Conservation (phyloP, 2,888 invertebrate species). For the Platypus cylindrus region DNA sequence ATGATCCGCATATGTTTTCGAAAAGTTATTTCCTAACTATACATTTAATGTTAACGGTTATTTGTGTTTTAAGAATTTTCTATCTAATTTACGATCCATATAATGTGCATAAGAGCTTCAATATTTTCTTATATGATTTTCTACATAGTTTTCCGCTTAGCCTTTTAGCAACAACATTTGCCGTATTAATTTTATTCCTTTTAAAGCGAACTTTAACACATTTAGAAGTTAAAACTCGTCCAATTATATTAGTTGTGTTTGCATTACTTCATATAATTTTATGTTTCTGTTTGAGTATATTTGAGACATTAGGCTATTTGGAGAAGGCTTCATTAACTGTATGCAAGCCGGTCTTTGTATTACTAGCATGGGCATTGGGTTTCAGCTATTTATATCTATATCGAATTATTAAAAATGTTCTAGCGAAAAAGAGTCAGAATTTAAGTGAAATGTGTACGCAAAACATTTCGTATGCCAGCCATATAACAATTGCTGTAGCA, state of each 20-base stretch:
- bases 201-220: conserved; percentile 61
- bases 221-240: conserved; percentile 56
- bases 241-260: conserved; percentile 64
- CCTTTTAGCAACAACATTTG: conserved; percentile 78
- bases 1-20: conserved; percentile 73
- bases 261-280: conserved; percentile 67
- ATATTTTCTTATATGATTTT: conserved; percentile 65
- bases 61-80: conserved; percentile 71
- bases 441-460: conserved; percentile 63
- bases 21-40: conserved; percentile 80
- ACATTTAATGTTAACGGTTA: conserved; percentile 67
- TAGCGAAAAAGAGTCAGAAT: conserved; percentile 66
- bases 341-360: conserved; percentile 75
- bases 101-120: conserved; percentile 71
- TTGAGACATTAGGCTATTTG: conserved; percentile 42
- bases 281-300: conserved; percentile 71
- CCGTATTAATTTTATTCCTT: conserved; percentile 73
- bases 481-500: conserved; percentile 79
- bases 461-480: conserved; percentile 76
- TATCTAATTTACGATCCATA: conserved; percentile 88
- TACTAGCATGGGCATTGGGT: conserved; percentile 73
- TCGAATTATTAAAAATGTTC: conserved; percentile 58
- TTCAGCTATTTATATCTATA: conserved; percentile 76
- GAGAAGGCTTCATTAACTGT: conserved; percentile 45
- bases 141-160: conserved; percentile 77